Percentiles rank a stretch among this genome's conserved stretches.
Conservation (phyloP, 2,113 vertebrate species). For the Varanus komodoensis region DNA sequence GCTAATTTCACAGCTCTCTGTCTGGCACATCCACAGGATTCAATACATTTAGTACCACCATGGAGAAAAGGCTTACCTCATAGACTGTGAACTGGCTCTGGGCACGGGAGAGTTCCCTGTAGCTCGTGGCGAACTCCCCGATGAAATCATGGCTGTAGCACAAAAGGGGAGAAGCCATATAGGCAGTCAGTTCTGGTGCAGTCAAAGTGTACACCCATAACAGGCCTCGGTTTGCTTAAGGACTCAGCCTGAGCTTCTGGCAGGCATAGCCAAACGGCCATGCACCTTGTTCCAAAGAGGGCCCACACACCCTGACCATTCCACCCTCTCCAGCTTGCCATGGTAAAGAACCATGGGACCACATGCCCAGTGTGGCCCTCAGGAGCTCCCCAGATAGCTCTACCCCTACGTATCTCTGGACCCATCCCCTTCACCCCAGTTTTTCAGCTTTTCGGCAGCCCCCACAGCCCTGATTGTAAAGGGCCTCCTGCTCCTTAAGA, state of each 20-base stretch:
- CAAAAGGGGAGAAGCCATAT: not conserved
- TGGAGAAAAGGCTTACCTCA: constrained; percentile 76
- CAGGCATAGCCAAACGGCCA: not conserved
- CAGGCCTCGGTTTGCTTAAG: not conserved
- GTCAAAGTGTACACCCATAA: constrained; percentile 2
- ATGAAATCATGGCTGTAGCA: constrained; percentile 93
- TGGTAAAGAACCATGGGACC: not conserved
- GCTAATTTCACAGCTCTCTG: not conserved
- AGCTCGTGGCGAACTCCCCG: constrained; percentile 98
- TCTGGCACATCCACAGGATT: not conserved
- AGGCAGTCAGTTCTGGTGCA: not conserved
- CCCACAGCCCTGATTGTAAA: no score
- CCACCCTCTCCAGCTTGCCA: not conserved
- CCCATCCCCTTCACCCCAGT: no score
- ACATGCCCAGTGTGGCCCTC: not conserved
- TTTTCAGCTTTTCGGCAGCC: no score
- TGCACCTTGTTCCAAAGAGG: not conserved
- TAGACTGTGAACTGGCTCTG: constrained; percentile 97
- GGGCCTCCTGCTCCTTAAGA: no score
- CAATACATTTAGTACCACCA: not conserved
- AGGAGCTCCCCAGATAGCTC: not conserved
- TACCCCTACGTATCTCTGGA: no score
- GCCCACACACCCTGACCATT: not conserved
- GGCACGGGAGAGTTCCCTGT: constrained; percentile 94
- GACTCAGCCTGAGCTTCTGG: not conserved